Evolutionary conservation across 2,113 vertebrate genomes (phyloP).

Genomic region (Oryzias curvinotus): DNA sequence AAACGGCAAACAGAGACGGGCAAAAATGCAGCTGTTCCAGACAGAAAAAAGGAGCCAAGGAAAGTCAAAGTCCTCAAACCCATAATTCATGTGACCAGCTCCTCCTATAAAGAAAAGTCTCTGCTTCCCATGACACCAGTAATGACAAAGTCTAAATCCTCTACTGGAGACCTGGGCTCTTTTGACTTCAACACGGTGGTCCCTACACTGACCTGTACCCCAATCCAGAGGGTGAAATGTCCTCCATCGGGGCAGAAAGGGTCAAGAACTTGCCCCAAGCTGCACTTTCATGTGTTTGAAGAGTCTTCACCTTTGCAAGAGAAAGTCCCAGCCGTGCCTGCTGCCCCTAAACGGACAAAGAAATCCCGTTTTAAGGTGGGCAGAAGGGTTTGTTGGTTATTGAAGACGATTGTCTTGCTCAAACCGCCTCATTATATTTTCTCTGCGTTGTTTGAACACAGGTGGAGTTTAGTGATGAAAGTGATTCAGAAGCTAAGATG

Average conservation of each 20-base stretch:
- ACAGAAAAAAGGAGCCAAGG: constrained; percentile 35
- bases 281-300: constrained; percentile 83
- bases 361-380: constrained; percentile 82
- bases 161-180: constrained; percentile 19
- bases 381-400: not conserved
- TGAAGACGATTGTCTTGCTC: not conserved
- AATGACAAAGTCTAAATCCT: constrained; percentile 21
- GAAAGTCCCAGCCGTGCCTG: constrained; percentile 65
- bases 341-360: constrained; percentile 80
- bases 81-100: constrained; percentile 35
- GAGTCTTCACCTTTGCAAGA: constrained; percentile 66
- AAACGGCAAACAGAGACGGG: constrained; percentile 56
- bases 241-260: constrained; percentile 25
- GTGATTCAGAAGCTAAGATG: constrained; percentile 76
- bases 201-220: constrained; percentile 68
- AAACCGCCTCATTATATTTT: too few relatives aligned
- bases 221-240: constrained; percentile 45
- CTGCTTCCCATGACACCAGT: constrained; percentile 66
- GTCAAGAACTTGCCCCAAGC: constrained; percentile 40
- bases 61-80: constrained; percentile 42
- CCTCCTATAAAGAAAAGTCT: constrained; percentile 45
- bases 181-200: constrained; percentile 69
- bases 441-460: constrained; percentile 37
- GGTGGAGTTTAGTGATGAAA: constrained; percentile 90
- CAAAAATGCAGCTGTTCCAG: constrained; percentile 31